phyloP scores from a whole-genome alignment of 2,797 vertebrate species.

The Valencia hispanica region DNA sequence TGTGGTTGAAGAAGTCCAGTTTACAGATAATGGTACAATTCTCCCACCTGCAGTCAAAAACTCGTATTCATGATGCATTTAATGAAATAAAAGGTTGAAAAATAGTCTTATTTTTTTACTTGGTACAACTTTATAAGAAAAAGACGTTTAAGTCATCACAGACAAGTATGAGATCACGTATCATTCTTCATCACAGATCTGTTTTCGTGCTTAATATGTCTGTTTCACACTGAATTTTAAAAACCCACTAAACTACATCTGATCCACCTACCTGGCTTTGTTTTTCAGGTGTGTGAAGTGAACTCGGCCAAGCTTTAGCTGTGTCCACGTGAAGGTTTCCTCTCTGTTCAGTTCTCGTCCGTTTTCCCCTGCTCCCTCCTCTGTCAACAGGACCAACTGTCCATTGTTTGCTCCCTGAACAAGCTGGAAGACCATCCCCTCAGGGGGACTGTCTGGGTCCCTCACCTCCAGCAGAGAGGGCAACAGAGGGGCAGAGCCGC shows the following conservation, averaged over 20 bases:
- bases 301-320: slow-evolving; percentile 80
- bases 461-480: slow-evolving; percentile 74
- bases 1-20: too few species aligned
- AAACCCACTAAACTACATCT: not conserved
- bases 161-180: not conserved
- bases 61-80: too few species aligned
- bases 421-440: slow-evolving; percentile 79
- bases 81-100: too few species aligned
- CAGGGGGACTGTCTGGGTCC: slow-evolving; percentile 64
- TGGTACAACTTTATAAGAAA: too few species aligned
- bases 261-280: slow-evolving; percentile 84
- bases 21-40: too few species aligned
- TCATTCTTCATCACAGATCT: not conserved
- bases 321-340: slow-evolving; percentile 81
- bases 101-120: too few species aligned
- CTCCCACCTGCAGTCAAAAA: too few species aligned
- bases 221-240: not conserved
- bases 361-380: slow-evolving; percentile 7
- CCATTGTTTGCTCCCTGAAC: slow-evolving; percentile 84
- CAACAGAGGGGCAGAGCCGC: slow-evolving; percentile 76
- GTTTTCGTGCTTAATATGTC: not conserved
- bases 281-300: slow-evolving; percentile 83
- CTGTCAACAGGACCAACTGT: slow-evolving; percentile 68
- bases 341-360: slow-evolving; percentile 73
- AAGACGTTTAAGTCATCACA: not conserved